These are phyloP conservation scores for Globia sparganii DNA, from an alignment of 2,888 invertebrate genomes.

Conservation along the genomic window DNA sequence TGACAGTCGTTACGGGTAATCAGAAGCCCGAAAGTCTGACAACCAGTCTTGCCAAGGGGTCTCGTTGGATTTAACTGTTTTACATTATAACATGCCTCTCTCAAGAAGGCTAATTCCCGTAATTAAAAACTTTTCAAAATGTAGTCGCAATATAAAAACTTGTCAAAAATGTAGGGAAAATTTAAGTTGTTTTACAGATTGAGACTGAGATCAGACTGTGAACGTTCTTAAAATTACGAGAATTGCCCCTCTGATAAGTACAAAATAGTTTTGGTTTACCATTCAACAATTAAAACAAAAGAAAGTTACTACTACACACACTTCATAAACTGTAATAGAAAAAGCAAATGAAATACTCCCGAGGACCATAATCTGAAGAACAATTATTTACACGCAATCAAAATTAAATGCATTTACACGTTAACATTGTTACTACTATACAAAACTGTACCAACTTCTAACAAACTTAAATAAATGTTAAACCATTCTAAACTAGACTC, in stretches of 20 bases:
- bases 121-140: too few species aligned
- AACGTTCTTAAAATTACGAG: too few species aligned
- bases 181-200: too few species aligned
- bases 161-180: too few species aligned
- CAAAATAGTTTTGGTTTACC: background rate
- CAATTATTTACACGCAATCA: slow-evolving; percentile 63
- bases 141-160: too few species aligned
- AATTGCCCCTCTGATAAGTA: background rate
- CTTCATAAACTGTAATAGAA: slow-evolving; percentile 5
- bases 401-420: slow-evolving; percentile 60
- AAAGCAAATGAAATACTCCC: slow-evolving; percentile 26
- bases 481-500: slow-evolving; percentile 21
- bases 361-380: slow-evolving; percentile 36
- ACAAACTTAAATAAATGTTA: slow-evolving; percentile 13
- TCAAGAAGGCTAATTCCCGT: too few species aligned
- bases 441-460: slow-evolving; percentile 35
- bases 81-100: background rate
- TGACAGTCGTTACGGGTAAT: background rate
- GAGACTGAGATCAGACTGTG: too few species aligned
- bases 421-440: slow-evolving; percentile 45
- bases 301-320: background rate
- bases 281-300: background rate
- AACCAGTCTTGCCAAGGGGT: background rate
- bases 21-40: background rate
- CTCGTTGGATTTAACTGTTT: background rate